Evolutionary conservation across 2,113 vertebrate genomes (phyloP).

Genomic region (Apteryx mantelli): DNA sequence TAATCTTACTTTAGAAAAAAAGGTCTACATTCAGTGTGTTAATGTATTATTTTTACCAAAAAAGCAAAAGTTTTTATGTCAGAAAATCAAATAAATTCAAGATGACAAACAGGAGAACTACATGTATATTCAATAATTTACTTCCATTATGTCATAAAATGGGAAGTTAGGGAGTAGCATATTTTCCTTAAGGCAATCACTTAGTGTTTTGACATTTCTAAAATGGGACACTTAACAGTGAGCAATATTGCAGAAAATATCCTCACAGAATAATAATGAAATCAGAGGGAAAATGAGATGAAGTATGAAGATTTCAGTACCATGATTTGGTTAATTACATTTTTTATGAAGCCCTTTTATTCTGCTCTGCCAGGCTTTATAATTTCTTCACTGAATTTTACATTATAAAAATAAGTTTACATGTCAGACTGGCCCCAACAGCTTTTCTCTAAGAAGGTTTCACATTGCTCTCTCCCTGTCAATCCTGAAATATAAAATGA

Average conservation of each 20-base stretch:
- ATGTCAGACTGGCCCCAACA: neutral
- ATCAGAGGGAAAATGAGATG: conserved; percentile 50
- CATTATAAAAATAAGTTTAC: neutral
- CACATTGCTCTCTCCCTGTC: neutral
- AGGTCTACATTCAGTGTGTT: neutral
- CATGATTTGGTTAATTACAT: neutral
- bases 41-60: neutral
- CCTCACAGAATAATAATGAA: conserved; percentile 27
- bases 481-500: neutral
- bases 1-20: neutral
- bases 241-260: conserved; percentile 8
- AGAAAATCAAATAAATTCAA: neutral
- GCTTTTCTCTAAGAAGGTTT: neutral
- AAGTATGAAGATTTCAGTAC: neutral
- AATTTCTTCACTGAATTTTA: neutral
- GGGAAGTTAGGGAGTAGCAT: neutral
- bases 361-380: neutral
- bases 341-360: neutral
- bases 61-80: neutral
- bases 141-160: conserved; percentile 21
- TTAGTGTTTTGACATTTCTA: conserved; percentile 58
- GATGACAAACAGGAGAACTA: neutral
- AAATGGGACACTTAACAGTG: conserved; percentile 33
- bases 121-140: neutral
- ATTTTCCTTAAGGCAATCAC: conserved; percentile 43